These are phyloP conservation scores for Leucozona laternaria DNA, from an alignment of 2,888 invertebrate species.

Conservation along the genomic window DNA sequence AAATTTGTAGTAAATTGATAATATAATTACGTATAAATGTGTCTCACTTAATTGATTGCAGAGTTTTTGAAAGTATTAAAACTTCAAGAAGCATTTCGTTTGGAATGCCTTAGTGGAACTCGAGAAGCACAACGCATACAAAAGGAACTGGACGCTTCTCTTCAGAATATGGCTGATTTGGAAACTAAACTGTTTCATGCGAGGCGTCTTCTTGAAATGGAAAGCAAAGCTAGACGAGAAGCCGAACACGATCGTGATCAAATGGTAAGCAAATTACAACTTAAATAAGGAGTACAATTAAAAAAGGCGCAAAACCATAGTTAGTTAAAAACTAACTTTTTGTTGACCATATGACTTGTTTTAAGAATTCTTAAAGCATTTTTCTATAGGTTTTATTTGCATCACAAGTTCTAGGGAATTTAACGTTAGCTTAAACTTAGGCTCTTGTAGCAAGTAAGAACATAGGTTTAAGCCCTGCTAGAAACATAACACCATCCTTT, in stretches of 20 bases:
- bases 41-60: slow-evolving; percentile 79
- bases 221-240: slow-evolving; percentile 88
- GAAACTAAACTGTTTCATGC: slow-evolving; percentile 93
- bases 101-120: slow-evolving; percentile 88
- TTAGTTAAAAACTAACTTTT: no score
- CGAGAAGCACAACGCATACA: slow-evolving; percentile 90
- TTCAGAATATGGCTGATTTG: slow-evolving; percentile 89
- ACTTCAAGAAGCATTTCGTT: slow-evolving; percentile 89
- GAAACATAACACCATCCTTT: no score
- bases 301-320: no score
- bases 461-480: no score
- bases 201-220: slow-evolving; percentile 91
- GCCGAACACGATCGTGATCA: slow-evolving; percentile 90
- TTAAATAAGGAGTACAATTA: no score
- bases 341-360: no score
- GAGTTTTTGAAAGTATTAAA: slow-evolving; percentile 90
- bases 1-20: not conserved
- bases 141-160: slow-evolving; percentile 88
- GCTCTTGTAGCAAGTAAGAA: no score
- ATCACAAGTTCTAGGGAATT: no score
- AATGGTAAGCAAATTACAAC: slow-evolving; percentile 86
- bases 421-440: no score
- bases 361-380: no score
- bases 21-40: slow-evolving; percentile 11
- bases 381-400: no score